Conservation (phyloP, 2,113 vertebrate genomes). For the Tragelaphus strepsiceros region DNA sequence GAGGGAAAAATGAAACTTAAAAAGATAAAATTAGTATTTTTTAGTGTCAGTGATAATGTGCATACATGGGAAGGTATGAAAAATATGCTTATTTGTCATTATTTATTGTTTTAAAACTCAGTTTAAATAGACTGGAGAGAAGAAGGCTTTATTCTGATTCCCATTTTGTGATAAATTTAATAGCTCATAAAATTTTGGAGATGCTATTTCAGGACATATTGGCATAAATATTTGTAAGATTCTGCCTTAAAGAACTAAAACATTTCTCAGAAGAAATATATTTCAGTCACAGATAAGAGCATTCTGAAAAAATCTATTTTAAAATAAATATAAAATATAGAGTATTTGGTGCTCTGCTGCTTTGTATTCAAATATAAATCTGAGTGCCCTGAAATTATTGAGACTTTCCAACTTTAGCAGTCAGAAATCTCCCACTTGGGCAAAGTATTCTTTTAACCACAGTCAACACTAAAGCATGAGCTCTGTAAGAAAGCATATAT, state of each 20-base stretch:
- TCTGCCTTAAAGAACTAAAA: slow-evolving; percentile 15
- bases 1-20: background rate
- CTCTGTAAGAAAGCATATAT: background rate
- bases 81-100: background rate
- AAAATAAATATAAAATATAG: slow-evolving; percentile 30
- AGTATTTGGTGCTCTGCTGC: background rate
- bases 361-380: slow-evolving; percentile 35
- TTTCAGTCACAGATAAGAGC: slow-evolving; percentile 45
- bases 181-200: slow-evolving; percentile 23
- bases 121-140: background rate
- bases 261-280: slow-evolving; percentile 31
- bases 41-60: background rate
- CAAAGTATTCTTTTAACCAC: background rate
- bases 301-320: slow-evolving; percentile 32
- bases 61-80: background rate
- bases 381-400: background rate
- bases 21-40: background rate
- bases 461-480: background rate
- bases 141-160: background rate
- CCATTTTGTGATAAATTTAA: slow-evolving; percentile 6
- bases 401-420: background rate
- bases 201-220: slow-evolving; percentile 8
- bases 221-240: slow-evolving; percentile 33
- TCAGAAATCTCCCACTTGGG: background rate
- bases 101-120: slow-evolving; percentile 41